A percentile compares a stretch with the other conserved stretches of the same genome.
Conservation (phyloP, 2,888 invertebrate genomes). For the Scaptomyza tumidula region DNA sequence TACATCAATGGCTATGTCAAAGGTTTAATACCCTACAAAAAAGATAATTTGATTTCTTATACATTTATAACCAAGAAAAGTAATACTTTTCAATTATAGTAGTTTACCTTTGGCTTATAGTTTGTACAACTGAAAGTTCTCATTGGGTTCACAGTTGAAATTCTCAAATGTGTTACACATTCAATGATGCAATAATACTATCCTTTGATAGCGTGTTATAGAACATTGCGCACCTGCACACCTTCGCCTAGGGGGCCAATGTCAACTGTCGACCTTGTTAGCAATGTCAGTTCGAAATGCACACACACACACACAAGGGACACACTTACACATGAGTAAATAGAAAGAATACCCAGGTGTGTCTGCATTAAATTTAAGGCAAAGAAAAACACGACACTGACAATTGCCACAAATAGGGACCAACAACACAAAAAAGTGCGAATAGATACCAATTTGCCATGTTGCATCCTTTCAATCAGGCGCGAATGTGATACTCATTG, state of each 20-base stretch:
- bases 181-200: neutral
- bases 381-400: conserved; percentile 29
- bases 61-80: no score
- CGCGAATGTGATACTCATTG: neutral
- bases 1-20: neutral
- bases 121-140: no score
- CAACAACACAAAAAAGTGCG: conserved; percentile 4
- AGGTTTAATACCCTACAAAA: neutral
- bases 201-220: conserved; percentile 14
- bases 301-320: neutral
- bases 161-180: neutral
- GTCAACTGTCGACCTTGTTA: conserved; percentile 69
- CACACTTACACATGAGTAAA: conserved; percentile 4
- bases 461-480: conserved; percentile 47
- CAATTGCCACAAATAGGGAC: conserved; percentile 21
- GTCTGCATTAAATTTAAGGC: conserved; percentile 19
- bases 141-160: neutral
- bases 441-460: conserved; percentile 35
- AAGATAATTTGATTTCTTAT: no score
- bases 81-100: no score
- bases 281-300: conserved; percentile 49
- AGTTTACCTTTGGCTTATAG: no score
- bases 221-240: conserved; percentile 46
- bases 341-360: conserved; percentile 10
- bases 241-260: conserved; percentile 50